Percentiles rank a stretch among this genome's conserved stretches.
Conservation (phyloP, 2,888 invertebrate species). For the Clostera curtula region DNA sequence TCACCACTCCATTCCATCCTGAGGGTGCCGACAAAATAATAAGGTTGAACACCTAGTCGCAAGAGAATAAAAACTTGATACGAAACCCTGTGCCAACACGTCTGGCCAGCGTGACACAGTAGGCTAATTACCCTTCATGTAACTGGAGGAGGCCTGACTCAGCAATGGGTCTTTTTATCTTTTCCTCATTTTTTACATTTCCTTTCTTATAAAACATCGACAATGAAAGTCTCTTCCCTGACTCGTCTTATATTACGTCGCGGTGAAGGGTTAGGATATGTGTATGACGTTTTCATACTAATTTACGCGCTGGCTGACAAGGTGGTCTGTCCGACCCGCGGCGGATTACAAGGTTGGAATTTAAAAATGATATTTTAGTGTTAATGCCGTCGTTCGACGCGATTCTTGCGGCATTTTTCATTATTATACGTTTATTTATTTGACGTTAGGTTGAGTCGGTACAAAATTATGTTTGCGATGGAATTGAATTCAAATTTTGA, state of each 20-base stretch:
- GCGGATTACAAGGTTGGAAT: conserved; percentile 27
- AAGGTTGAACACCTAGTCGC: no score
- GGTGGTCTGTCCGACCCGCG: conserved; percentile 53
- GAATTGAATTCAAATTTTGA: neutral
- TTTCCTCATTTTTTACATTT: no score
- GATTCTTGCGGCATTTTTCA: conserved; percentile 16
- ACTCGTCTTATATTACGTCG: conserved; percentile 59
- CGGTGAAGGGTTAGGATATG: conserved; percentile 65
- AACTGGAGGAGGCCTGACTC: no score
- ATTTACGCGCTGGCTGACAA: conserved; percentile 58
- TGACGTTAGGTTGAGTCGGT: conserved; percentile 6
- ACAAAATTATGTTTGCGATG: neutral
- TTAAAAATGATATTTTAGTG: conserved; percentile 66
- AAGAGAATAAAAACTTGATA: no score
- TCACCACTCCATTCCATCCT: no score
- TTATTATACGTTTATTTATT: conserved; percentile 9
- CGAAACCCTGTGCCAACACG: no score
- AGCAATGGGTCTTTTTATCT: no score
- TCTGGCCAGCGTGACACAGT: no score
- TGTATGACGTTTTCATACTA: conserved; percentile 65
- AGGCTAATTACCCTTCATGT: no score
- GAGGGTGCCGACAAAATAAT: no score
- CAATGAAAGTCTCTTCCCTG: no score
- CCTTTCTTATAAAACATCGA: no score
- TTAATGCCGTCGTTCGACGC: conserved; percentile 51